Evolutionary conservation across 1,140 invertebrate species (phyloP).

Genomic region (Drosophila serrata): DNA sequence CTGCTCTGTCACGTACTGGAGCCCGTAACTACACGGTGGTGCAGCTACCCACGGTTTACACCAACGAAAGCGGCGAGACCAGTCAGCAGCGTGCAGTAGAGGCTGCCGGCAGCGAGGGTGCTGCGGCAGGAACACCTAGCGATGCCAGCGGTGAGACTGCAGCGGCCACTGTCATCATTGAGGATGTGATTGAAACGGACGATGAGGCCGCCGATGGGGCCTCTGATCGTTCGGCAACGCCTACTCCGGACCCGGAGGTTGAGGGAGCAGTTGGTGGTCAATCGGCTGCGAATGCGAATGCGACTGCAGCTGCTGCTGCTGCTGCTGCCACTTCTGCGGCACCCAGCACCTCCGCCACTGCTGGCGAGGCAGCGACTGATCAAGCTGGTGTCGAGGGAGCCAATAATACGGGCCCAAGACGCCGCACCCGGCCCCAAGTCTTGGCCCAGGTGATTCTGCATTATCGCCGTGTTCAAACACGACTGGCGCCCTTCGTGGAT

Average conservation of each 20-base stretch:
- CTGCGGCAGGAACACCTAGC: slow-evolving; percentile 11
- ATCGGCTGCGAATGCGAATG: neutral
- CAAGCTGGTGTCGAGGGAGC: slow-evolving; percentile 20
- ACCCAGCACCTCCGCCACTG: neutral
- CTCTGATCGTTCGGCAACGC: slow-evolving; percentile 36
- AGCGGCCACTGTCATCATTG: slow-evolving; percentile 69
- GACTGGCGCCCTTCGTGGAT: slow-evolving; percentile 88
- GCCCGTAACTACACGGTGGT: slow-evolving; percentile 80
- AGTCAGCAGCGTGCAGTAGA: slow-evolving; percentile 27
- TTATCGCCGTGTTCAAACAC: slow-evolving; percentile 87
- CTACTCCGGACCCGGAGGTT: slow-evolving; percentile 28
- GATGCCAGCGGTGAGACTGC: slow-evolving; percentile 62
- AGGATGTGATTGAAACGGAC: slow-evolving; percentile 68
- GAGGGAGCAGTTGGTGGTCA: slow-evolving; percentile 37
- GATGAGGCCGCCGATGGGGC: slow-evolving; percentile 59
- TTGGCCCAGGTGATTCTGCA: slow-evolving; percentile 88
- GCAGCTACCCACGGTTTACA: slow-evolving; percentile 75
- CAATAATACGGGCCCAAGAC: slow-evolving; percentile 36
- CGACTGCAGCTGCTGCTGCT: neutral
- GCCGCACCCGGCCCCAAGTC: slow-evolving; percentile 86
- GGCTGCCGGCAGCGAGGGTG: slow-evolving; percentile 18
- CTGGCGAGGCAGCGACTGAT: neutral
- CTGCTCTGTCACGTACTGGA: slow-evolving; percentile 74
- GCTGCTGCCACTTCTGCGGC: slow-evolving; percentile 1
- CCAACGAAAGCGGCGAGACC: slow-evolving; percentile 52